These are phyloP conservation scores for Drosophila tripunctata DNA, from an alignment of 2,888 invertebrate species.

Conservation along the genomic window DNA sequence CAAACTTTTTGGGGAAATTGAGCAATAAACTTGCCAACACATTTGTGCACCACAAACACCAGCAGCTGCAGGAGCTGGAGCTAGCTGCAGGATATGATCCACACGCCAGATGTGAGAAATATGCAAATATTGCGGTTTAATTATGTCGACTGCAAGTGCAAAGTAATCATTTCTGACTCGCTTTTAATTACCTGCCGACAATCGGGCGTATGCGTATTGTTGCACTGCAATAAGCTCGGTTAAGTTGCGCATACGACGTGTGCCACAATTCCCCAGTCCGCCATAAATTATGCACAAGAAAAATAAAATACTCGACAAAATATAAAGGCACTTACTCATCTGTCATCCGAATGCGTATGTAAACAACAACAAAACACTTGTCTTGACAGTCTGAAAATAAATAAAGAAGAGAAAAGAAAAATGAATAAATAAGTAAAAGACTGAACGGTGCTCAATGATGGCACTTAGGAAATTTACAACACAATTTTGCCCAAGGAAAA, in stretches of 20 bases:
- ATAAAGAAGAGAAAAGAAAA: no score
- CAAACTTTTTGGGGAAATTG: conserved; percentile 69
- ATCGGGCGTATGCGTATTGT: conserved; percentile 44
- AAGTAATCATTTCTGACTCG: conserved; percentile 51
- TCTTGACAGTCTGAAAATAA: neutral
- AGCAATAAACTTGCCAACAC: conserved; percentile 72
- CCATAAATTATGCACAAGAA: conserved; percentile 57
- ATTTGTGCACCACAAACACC: conserved; percentile 26
- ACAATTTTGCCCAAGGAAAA: conserved; percentile 34
- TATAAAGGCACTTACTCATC: conserved; percentile 25
- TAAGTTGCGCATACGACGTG: conserved; percentile 20
- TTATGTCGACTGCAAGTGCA: conserved; percentile 59
- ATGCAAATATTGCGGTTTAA: conserved; percentile 79
- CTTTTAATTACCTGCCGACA: conserved; percentile 62
- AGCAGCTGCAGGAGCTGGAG: neutral
- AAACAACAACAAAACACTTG: conserved; percentile 75
- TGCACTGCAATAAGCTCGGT: conserved; percentile 12
- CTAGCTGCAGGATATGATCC: conserved; percentile 3
- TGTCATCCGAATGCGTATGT: conserved; percentile 20
- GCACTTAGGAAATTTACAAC: conserved; percentile 65
- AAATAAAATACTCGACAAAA: conserved; percentile 67
- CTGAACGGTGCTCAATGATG: conserved; percentile 49
- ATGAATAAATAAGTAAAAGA: no score
- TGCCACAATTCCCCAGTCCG: conserved; percentile 11
- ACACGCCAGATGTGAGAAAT: conserved; percentile 52